Percentiles rank a stretch among this genome's conserved stretches.
These are phyloP conservation scores for Synaphobranchus kaupii DNA, from an alignment of 2,797 vertebrate species.

Conservation along the genomic window DNA sequence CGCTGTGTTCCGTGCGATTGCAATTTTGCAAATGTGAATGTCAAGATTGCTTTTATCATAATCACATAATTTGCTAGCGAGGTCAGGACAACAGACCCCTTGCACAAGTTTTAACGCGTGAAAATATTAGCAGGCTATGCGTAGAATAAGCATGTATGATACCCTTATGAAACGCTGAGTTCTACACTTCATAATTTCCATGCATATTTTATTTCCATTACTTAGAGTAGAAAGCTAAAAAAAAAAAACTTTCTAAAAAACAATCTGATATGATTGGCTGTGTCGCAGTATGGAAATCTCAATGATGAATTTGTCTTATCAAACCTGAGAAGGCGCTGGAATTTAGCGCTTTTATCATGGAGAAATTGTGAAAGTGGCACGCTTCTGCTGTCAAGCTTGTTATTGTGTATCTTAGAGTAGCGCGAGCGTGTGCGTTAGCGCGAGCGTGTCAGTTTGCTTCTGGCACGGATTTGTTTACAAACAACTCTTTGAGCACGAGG, in stretches of 20 bases:
- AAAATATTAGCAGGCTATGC: neutral
- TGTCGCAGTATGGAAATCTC: slow-evolving; percentile 44
- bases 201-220: neutral
- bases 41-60: slow-evolving; percentile 17
- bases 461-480: slow-evolving; percentile 75
- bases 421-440: slow-evolving; percentile 18
- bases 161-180: neutral
- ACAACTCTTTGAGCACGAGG: slow-evolving; percentile 58
- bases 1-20: neutral
- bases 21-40: neutral
- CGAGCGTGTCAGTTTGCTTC: slow-evolving; percentile 35
- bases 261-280: slow-evolving; percentile 11
- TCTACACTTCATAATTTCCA: neutral
- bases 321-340: slow-evolving; percentile 19
- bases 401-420: slow-evolving; percentile 20
- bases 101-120: slow-evolving; percentile 22
- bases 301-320: neutral
- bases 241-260: neutral
- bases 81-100: slow-evolving; percentile 14
- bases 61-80: neutral
- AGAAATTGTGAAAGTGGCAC: slow-evolving; percentile 20
- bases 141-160: neutral
- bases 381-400: slow-evolving; percentile 9
- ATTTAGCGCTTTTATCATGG: slow-evolving; percentile 20
- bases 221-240: neutral